Percentiles rank a stretch among this genome's conserved stretches.
Evolutionary conservation across 2,113 vertebrate species (phyloP).

Genomic region (Hystrix cristata): DNA sequence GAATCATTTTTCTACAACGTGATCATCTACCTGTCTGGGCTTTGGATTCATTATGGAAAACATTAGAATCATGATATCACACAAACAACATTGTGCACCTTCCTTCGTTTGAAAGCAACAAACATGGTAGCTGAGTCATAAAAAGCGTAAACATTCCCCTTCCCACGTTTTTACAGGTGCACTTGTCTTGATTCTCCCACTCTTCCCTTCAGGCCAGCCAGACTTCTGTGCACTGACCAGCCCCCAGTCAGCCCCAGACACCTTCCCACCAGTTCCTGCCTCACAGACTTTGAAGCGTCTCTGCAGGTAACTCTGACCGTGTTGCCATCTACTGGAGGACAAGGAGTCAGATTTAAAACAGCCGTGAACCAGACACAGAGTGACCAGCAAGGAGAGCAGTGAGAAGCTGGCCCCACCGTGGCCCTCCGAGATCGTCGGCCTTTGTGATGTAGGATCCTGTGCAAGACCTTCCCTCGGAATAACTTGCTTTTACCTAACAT

Average conservation of each 20-base stretch:
- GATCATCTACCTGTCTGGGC: background rate
- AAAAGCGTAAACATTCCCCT: background rate
- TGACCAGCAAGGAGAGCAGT: background rate
- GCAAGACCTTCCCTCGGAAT: background rate
- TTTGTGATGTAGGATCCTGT: background rate
- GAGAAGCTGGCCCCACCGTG: background rate
- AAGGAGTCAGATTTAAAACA: background rate
- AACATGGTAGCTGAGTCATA: background rate
- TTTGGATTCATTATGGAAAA: conserved; percentile 33
- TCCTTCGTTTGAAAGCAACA: background rate
- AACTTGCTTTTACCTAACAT: background rate
- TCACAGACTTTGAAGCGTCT: background rate
- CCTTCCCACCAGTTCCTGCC: background rate
- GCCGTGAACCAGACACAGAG: background rate
- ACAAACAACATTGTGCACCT: background rate
- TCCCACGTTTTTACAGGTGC: background rate
- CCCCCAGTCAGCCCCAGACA: background rate
- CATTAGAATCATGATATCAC: background rate
- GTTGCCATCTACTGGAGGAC: background rate
- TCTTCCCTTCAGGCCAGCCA: background rate
- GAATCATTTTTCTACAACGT: background rate
- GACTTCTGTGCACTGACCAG: background rate
- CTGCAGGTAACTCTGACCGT: background rate
- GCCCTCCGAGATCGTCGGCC: background rate
- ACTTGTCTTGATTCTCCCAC: background rate